Percentiles rank a stretch among this genome's conserved stretches.
Conservation (phyloP, 2,888 invertebrate species). For the Ptycholaimellus sp. region DNA sequence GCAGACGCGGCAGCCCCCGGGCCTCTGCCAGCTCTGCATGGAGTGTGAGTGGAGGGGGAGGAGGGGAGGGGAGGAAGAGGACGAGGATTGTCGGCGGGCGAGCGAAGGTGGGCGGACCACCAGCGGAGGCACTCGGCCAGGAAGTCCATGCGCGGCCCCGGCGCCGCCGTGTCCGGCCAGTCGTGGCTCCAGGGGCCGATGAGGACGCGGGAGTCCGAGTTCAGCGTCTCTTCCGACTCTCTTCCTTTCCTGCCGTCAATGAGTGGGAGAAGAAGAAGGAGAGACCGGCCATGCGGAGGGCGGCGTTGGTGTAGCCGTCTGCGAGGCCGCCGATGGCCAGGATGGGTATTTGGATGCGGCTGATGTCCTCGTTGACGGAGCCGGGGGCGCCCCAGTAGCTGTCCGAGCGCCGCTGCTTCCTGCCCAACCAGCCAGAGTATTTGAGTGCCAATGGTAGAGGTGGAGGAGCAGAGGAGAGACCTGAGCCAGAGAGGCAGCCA, state of each 20-base stretch:
- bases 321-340: slow-evolving; percentile 8
- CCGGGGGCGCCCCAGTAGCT: too few species aligned
- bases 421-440: too few species aligned
- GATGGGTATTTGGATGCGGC: slow-evolving; percentile 2
- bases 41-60: too few species aligned
- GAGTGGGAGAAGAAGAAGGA: too few species aligned
- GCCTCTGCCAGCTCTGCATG: too few species aligned
- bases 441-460: not conserved
- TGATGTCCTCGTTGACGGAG: too few species aligned
- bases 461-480: not conserved
- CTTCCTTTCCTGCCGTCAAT: not conserved
- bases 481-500: not conserved
- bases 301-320: slow-evolving; percentile 8
- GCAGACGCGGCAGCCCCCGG: slow-evolving; percentile 1
- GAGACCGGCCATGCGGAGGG: slow-evolving; percentile 8
- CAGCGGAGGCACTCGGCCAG: slow-evolving; percentile 7
- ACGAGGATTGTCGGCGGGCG: too few species aligned
- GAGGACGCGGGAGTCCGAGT: slow-evolving; percentile 1
- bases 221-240: slow-evolving; percentile 1
- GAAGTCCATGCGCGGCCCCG: slow-evolving; percentile 9
- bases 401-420: too few species aligned
- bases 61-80: too few species aligned
- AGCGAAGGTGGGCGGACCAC: slow-evolving; percentile 10
- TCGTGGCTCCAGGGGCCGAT: slow-evolving; percentile 11
- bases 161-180: slow-evolving; percentile 6